Evolutionary conservation across 1,140 invertebrate genomes (phyloP), one percentile per base, ranked within the genome.

Genomic region (Drosophila quadrilineata): DNA sequence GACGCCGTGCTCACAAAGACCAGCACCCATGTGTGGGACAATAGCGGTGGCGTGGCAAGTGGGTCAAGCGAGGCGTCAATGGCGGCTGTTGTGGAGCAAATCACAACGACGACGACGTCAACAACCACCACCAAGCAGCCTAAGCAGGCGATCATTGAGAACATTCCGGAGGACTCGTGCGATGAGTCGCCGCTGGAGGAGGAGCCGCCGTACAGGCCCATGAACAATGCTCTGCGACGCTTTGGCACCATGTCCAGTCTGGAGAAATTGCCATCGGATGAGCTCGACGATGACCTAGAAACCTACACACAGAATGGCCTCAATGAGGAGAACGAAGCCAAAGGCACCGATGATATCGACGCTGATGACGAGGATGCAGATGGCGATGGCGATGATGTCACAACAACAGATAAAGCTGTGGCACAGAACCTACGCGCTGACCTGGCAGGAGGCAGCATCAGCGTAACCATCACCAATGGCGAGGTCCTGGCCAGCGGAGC

Each of bases 161-260:
- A 89, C 14, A 89, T 89, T 46, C 82, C 88, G 19, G 91, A 92
- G 21, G 90, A 91, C 31, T 92, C 91, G 4, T 91, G 91, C 6
- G 92, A 92, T 54, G 91, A 92, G 57, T 92, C 91, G 1, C 92
- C 92, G 0, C 66, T 91, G 80, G 90, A 90, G 35, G 92, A 92
- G 76, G 92, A 92, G 49, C 91, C 91, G 10, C 92, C 92, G 0
- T 92, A 92, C 70, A 69, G 91, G 14, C 91, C 91, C 4, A 89
- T 92, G 65, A 91, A 87, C 53, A 88, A 80, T 82, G 82, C 94
- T 16, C 88, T 93, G 64, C 85, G 93, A 31, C 92, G 92, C 52
- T 93, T 91, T 75, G 95, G 95, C 4, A 96, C 95, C 4, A 93
- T 95, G 91, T 95, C 94, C 54, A 96, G 95, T 75, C 88, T 96